Evolutionary conservation across 2,888 invertebrate species (phyloP).

Genomic region (Mechanitis messenoides): DNA sequence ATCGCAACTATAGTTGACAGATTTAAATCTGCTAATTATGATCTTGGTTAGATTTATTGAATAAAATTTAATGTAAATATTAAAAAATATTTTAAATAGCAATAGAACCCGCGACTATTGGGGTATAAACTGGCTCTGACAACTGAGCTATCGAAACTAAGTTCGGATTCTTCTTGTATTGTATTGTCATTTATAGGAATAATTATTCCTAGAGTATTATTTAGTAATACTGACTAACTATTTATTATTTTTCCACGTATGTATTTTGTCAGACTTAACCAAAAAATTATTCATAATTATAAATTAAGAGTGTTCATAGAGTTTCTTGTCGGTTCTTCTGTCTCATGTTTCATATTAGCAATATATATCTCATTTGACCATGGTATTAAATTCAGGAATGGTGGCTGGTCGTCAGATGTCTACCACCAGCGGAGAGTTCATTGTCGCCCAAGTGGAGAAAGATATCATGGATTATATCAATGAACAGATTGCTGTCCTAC

Average conservation of each 20-base stretch:
- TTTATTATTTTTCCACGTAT: too few relatives aligned
- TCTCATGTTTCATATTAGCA: too few relatives aligned
- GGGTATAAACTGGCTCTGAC: neutral
- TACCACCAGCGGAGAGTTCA: conserved; percentile 65
- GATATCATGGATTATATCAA: conserved; percentile 60
- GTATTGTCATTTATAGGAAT: too few relatives aligned
- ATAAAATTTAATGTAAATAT: neutral
- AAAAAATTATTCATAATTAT: too few relatives aligned
- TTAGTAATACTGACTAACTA: too few relatives aligned
- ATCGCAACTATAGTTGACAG: conserved; percentile 48
- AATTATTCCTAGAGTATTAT: too few relatives aligned
- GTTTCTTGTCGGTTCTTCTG: too few relatives aligned
- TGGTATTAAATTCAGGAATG: conserved; percentile 46
- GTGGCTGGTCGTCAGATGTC: conserved; percentile 71
- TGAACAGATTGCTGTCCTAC: conserved; percentile 61
- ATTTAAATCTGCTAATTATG: conserved; percentile 57
- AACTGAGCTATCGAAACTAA: too few relatives aligned
- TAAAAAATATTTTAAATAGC: neutral
- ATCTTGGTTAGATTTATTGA: conserved; percentile 54
- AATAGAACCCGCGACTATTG: neutral
- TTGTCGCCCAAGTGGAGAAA: conserved; percentile 55
- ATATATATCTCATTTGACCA: too few relatives aligned
- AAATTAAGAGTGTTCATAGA: too few relatives aligned
- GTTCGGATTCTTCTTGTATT: too few relatives aligned
- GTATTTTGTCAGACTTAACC: too few relatives aligned